These are phyloP conservation scores for Gymnobelideus leadbeateri DNA, from an alignment of 2,113 vertebrate species.

Conservation along the genomic window DNA sequence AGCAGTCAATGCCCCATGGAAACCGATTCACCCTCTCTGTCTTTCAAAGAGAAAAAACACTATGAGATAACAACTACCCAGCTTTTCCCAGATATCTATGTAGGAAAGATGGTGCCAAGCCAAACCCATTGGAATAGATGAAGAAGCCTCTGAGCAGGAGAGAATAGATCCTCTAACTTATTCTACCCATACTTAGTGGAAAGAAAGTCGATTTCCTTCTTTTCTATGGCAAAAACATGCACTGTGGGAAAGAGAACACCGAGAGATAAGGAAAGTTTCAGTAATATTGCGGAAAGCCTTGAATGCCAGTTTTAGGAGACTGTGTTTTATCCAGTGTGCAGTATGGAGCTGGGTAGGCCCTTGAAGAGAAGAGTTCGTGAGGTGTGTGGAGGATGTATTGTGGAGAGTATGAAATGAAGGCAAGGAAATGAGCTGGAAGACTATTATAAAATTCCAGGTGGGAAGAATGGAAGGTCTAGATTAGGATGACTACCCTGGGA, in stretches of 20 bases:
- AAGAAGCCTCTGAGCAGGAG: neutral
- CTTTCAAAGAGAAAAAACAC: neutral
- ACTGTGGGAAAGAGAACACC: neutral
- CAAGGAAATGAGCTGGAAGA: neutral
- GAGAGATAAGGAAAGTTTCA: neutral
- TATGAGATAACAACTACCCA: neutral
- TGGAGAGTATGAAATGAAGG: neutral
- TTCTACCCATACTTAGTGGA: neutral
- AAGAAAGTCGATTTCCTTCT: neutral
- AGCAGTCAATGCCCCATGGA: neutral
- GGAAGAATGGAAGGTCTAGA: neutral
- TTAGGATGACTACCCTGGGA: neutral
- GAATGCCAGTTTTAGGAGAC: neutral
- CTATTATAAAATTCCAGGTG: neutral
- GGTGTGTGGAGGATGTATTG: neutral
- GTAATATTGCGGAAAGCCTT: neutral
- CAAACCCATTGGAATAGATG: neutral
- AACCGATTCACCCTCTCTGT: neutral
- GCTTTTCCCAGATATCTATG: neutral
- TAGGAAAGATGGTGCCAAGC: neutral
- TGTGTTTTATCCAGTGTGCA: neutral
- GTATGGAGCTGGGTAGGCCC: neutral
- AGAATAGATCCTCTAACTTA: neutral
- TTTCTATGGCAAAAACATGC: neutral
- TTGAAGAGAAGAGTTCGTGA: neutral